These are phyloP conservation scores for Squalus acanthias DNA, from an alignment of 2,797 vertebrate species.

Conservation along the genomic window DNA sequence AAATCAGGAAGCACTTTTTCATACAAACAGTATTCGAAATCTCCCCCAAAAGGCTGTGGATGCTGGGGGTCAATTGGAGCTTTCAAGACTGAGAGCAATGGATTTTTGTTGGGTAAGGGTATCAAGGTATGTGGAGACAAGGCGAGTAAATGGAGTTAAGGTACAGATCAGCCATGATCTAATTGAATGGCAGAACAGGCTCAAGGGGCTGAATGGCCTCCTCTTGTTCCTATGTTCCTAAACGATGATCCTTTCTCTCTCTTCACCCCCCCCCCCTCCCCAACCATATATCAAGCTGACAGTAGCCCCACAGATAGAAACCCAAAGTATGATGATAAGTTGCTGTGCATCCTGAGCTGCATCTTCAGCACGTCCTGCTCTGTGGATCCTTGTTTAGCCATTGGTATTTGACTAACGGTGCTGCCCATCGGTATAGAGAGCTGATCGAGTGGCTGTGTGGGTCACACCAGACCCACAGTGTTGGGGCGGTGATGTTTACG, in stretches of 20 bases:
- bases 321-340: not conserved
- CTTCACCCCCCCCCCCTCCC: not conserved
- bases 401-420: not conserved
- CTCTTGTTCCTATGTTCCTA: not conserved
- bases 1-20: not conserved
- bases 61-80: not conserved
- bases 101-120: not conserved
- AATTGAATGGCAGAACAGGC: not conserved
- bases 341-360: not conserved
- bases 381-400: not conserved
- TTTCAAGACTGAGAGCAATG: not conserved
- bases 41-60: not conserved
- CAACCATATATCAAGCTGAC: not conserved
- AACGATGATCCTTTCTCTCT: not conserved
- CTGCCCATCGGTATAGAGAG: not conserved
- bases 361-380: too few relatives aligned
- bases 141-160: not conserved
- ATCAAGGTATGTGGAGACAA: not conserved
- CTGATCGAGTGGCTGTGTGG: not conserved
- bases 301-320: not conserved
- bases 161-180: not conserved
- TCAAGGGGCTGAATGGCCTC: not conserved
- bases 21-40: not conserved
- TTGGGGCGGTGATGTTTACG: not conserved
- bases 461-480: not conserved